Evolutionary conservation across 2,113 vertebrate genomes (phyloP).

Genomic region (Psettodes erumei): DNA sequence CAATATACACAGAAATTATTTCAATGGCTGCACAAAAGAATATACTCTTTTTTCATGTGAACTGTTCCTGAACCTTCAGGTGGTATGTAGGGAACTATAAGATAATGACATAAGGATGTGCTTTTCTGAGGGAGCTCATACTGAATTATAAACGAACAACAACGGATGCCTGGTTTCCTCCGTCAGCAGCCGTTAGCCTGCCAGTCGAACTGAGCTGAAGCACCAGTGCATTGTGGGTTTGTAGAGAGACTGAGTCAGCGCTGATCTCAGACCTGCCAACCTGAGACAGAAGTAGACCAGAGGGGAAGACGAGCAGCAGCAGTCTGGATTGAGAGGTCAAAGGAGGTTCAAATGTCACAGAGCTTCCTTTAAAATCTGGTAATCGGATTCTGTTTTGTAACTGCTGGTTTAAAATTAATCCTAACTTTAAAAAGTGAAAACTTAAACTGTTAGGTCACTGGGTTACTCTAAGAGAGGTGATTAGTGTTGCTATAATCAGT

Average conservation of each 20-base stretch:
- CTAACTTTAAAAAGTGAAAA: neutral
- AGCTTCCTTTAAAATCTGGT: too few relatives aligned
- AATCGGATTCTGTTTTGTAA: too few relatives aligned
- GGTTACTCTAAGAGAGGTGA: neutral
- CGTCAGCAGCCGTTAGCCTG: neutral
- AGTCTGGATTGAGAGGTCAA: neutral
- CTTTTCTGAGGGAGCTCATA: neutral
- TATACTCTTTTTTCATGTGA: too few relatives aligned
- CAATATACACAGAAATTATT: too few relatives aligned
- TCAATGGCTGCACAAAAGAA: too few relatives aligned
- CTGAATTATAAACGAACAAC: constrained; percentile 7
- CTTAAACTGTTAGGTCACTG: neutral
- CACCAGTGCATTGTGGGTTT: constrained; percentile 48
- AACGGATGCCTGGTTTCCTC: neutral
- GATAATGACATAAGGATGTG: neutral
- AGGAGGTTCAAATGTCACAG: neutral
- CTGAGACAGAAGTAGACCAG: constrained; percentile 3
- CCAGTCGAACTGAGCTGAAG: constrained; percentile 28
- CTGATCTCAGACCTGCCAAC: neutral
- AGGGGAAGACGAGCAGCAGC: neutral
- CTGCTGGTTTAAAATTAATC: too few relatives aligned
- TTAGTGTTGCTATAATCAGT: constrained; percentile 16
- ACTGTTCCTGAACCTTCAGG: too few relatives aligned
- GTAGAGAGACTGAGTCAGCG: constrained; percentile 41
- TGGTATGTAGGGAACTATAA: too few relatives aligned